Percentiles rank a stretch among this genome's conserved stretches.
These are phyloP conservation scores for Piaya cayana DNA, from an alignment of 2,113 vertebrate genomes.

Conservation along the genomic window DNA sequence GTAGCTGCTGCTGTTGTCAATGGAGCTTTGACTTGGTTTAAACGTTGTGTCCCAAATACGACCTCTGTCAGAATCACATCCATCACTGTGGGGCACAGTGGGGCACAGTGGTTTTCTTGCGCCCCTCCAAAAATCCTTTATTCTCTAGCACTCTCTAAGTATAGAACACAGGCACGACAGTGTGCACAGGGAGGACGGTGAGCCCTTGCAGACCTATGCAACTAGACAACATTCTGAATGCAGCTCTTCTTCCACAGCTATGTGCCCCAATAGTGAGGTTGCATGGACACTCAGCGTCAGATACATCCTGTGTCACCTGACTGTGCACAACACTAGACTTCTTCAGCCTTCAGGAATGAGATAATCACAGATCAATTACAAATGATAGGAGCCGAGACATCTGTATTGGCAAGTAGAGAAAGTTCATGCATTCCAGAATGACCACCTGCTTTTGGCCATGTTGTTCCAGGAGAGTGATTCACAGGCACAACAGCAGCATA, in stretches of 20 bases:
- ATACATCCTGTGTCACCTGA: accelerated
- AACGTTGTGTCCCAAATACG: neutral
- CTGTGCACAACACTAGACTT: neutral
- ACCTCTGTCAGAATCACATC: neutral
- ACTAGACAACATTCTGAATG: neutral
- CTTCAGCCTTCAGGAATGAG: neutral
- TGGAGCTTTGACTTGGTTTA: neutral
- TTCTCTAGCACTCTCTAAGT: neutral
- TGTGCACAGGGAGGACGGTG: accelerated
- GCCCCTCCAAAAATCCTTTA: neutral
- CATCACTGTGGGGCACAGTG: neutral
- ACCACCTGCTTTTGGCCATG: neutral
- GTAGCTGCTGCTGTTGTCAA: neutral
- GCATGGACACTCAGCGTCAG: neutral
- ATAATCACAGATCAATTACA: neutral
- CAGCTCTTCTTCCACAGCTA: neutral
- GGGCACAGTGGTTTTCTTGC: neutral
- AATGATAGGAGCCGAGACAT: neutral
- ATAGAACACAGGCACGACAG: accelerated
- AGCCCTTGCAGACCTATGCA: neutral
- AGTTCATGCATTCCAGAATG: neutral
- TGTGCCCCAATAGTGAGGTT: neutral
- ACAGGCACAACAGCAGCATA: neutral
- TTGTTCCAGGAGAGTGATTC: neutral
- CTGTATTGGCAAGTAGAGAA: neutral